Conservation (phyloP, 2,113 vertebrate genomes). For the Engystomops pustulosus region DNA sequence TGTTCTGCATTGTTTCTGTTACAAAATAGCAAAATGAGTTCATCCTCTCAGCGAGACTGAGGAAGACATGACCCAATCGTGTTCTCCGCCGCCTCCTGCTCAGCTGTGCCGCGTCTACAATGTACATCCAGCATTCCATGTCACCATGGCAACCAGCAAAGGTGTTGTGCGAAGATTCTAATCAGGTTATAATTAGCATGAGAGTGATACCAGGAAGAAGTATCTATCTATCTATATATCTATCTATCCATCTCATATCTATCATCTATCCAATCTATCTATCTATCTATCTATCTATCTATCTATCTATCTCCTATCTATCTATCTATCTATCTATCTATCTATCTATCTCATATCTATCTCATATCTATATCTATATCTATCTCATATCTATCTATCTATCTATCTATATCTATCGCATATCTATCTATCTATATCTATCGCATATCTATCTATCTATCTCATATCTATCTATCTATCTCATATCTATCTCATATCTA, state of each 20-base stretch:
- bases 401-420: too few species aligned
- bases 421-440: too few species aligned
- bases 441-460: too few species aligned
- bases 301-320: neutral
- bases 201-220: too few species aligned
- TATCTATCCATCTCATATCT: conserved; percentile 6
- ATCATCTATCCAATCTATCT: neutral
- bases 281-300: conserved; percentile 10
- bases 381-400: too few species aligned
- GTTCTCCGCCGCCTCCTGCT: conserved; percentile 9
- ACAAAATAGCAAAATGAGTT: conserved; percentile 22
- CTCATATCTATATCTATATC: too few species aligned
- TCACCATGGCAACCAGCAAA: neutral
- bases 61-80: conserved; percentile 5
- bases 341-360: too few species aligned
- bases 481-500: too few species aligned
- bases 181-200: too few species aligned
- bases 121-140: conserved; percentile 23
- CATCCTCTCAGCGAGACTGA: conserved; percentile 15
- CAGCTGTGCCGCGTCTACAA: conserved; percentile 20
- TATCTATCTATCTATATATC: neutral
- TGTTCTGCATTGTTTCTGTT: conserved; percentile 9
- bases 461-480: too few species aligned
- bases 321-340: conserved; percentile 22
- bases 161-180: conserved; percentile 24